phyloP scores from a whole-genome alignment of 2,888 invertebrate species.

The Glaucopsyche alexis region DNA sequence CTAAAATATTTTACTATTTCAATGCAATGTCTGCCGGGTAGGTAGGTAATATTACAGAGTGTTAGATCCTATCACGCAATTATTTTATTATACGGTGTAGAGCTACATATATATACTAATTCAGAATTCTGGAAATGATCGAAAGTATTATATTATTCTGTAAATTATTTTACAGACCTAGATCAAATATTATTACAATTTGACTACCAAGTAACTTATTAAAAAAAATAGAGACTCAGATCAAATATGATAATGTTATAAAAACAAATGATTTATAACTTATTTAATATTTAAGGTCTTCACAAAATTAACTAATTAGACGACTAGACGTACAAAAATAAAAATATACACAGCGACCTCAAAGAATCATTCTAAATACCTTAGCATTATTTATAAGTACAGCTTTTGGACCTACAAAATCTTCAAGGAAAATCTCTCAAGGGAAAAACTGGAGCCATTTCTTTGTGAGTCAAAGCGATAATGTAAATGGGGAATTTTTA shows the following conservation, averaged over 20 bases:
- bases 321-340: neutral
- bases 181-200: too few relatives aligned
- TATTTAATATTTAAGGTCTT: neutral
- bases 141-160: neutral
- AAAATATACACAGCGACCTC: conserved; percentile 28
- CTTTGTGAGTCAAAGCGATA: conserved; percentile 37
- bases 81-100: too few relatives aligned
- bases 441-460: conserved; percentile 37
- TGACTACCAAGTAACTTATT: too few relatives aligned
- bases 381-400: conserved; percentile 25
- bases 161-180: too few relatives aligned
- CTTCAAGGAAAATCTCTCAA: conserved; percentile 38
- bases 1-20: conserved; percentile 5
- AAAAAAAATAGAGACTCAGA: too few relatives aligned
- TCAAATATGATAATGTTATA: too few relatives aligned
- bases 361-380: conserved; percentile 29
- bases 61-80: too few relatives aligned
- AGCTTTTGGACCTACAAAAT: conserved; percentile 33
- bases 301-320: neutral
- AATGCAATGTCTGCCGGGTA: neutral
- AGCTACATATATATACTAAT: too few relatives aligned
- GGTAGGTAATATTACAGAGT: neutral
- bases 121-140: too few relatives aligned
- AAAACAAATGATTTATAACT: neutral
- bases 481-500: conserved; percentile 40